phyloP scores from a whole-genome alignment of 1,140 invertebrate species.

The Delia radicum region DNA sequence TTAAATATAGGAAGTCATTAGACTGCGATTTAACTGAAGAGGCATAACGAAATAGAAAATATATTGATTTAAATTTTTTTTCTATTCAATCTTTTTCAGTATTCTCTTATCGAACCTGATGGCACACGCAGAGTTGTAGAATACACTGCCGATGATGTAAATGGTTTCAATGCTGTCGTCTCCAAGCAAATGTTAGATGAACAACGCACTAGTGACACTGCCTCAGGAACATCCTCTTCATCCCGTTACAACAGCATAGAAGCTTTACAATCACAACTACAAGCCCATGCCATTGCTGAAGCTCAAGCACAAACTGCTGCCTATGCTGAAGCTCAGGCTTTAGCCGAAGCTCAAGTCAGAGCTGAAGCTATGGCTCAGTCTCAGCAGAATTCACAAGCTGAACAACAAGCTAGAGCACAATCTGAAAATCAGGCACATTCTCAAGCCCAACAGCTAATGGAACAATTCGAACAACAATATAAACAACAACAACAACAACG shows the following conservation, averaged over 20 bases:
- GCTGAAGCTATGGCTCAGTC: slow-evolving; percentile 32
- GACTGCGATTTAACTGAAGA: too few species aligned
- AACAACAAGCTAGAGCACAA: slow-evolving; percentile 42
- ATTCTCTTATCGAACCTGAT: slow-evolving; percentile 63
- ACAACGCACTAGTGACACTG: slow-evolving; percentile 26
- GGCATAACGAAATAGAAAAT: too few species aligned
- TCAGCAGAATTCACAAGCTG: slow-evolving; percentile 40
- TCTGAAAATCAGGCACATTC: slow-evolving; percentile 46
- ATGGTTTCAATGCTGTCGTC: slow-evolving; percentile 62
- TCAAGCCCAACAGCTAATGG: slow-evolving; percentile 51
- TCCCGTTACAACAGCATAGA: slow-evolving; percentile 48
- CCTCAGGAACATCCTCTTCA: slow-evolving; percentile 12
- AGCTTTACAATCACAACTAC: slow-evolving; percentile 43
- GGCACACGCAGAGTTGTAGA: slow-evolving; percentile 61
- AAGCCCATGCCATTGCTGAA: slow-evolving; percentile 44
- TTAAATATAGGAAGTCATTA: too few species aligned
- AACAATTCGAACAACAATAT: slow-evolving; percentile 50
- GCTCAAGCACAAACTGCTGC: slow-evolving; percentile 27
- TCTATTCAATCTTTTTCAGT: slow-evolving; percentile 39
- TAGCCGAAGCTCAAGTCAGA: slow-evolving; percentile 38
- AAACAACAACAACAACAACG: slow-evolving; percentile 42
- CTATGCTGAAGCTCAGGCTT: slow-evolving; percentile 30
- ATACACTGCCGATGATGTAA: slow-evolving; percentile 60
- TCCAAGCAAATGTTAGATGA: slow-evolving; percentile 58
- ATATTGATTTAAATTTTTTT: not conserved